Evolutionary conservation across 2,113 vertebrate species (phyloP).

Genomic region (Etia nguti): DNA sequence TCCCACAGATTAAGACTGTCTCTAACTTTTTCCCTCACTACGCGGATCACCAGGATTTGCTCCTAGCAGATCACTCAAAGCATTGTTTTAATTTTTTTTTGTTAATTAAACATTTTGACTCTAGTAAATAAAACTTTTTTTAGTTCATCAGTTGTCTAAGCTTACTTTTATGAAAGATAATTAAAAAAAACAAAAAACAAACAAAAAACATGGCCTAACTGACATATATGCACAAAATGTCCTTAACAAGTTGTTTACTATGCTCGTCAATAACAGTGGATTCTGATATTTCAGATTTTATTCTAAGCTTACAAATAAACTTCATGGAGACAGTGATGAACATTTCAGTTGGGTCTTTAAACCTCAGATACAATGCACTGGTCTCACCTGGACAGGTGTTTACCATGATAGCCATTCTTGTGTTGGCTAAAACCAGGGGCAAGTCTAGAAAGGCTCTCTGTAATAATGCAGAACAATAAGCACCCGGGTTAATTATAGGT

Average conservation of each 20-base stretch:
- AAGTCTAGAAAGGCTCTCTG: background rate
- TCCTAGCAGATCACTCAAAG: background rate
- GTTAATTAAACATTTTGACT: background rate
- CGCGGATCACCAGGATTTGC: background rate
- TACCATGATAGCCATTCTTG: background rate
- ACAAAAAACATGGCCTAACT: background rate
- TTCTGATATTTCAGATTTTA: background rate
- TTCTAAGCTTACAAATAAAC: background rate
- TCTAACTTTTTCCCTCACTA: background rate
- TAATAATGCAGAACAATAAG: slow-evolving; percentile 44
- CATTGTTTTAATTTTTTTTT: background rate
- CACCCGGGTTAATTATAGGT: slow-evolving; percentile 37
- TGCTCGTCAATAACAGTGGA: background rate
- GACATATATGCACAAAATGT: background rate
- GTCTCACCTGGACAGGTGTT: slow-evolving; percentile 52
- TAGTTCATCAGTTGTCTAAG: too few species aligned
- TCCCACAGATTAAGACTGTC: background rate
- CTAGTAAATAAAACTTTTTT: background rate
- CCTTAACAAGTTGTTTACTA: background rate
- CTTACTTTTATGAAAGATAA: background rate
- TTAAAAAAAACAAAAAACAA: too few species aligned
- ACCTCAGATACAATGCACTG: background rate
- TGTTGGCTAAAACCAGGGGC: background rate
- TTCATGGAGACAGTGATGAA: background rate
- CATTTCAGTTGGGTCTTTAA: slow-evolving; percentile 19